Evolutionary conservation across 2,797 vertebrate genomes (phyloP).

Genomic region (Gallinago stenura): DNA sequence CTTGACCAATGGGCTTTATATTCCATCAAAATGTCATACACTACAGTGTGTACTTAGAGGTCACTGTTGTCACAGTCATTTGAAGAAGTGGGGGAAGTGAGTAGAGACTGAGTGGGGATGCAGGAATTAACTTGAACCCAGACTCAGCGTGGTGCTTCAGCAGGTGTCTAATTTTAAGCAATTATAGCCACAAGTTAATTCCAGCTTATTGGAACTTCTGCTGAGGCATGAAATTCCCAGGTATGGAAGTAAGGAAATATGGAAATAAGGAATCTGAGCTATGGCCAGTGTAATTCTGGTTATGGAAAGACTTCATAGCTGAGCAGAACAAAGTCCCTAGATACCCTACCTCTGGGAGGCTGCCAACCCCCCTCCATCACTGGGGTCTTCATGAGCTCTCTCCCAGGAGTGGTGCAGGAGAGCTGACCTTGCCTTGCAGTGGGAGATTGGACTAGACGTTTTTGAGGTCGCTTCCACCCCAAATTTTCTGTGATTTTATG

Average conservation of each 20-base stretch:
- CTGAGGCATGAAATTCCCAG: neutral
- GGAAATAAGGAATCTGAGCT: neutral
- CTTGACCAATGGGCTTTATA: neutral
- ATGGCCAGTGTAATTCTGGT: neutral
- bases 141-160: neutral
- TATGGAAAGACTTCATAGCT: neutral
- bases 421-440: neutral
- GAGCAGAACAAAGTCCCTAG: neutral
- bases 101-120: neutral
- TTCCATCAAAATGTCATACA: neutral
- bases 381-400: neutral
- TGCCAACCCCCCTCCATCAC: accelerated
- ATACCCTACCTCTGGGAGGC: no score
- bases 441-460: neutral
- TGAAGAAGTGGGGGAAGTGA: neutral
- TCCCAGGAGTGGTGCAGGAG: neutral
- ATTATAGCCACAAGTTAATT: neutral
- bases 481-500: neutral
- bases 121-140: neutral
- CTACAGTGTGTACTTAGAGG: neutral
- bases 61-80: neutral
- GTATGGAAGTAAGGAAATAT: neutral
- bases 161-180: neutral
- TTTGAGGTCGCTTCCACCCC: neutral
- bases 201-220: neutral